A percentile compares a stretch with the other conserved stretches of the same genome.
phyloP scores from a whole-genome alignment of 2,888 invertebrate species.

The Tipula unca region DNA sequence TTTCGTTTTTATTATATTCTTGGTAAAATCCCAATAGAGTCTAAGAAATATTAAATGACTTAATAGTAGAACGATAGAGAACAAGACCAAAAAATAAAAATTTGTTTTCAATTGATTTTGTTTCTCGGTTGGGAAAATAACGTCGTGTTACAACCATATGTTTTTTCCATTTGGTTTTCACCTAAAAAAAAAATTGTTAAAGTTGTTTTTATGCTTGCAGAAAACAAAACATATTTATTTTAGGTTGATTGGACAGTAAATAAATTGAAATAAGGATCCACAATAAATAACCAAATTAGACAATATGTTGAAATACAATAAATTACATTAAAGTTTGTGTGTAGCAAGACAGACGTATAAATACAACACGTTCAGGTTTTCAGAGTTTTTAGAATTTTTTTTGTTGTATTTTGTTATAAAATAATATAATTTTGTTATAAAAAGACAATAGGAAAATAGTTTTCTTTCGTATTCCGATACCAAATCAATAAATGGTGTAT shows the following conservation, averaged over 20 bases:
- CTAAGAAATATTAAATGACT: neutral
- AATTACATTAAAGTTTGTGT: neutral
- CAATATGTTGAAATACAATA: neutral
- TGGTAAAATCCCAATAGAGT: neutral
- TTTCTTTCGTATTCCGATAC: too few species aligned
- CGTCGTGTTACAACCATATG: neutral
- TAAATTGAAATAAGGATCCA: neutral
- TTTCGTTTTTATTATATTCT: neutral
- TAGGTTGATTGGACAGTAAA: neutral
- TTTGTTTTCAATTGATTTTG: neutral
- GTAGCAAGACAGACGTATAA: neutral
- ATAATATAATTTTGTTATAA: too few species aligned
- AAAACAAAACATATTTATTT: neutral
- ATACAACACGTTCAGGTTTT: too few species aligned
- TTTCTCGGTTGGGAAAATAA: neutral
- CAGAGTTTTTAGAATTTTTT: too few species aligned
- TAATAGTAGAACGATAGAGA: neutral
- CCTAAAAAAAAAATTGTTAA: neutral
- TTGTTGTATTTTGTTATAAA: too few species aligned
- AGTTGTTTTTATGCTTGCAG: neutral
- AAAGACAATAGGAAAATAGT: too few species aligned
- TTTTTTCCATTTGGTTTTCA: neutral
- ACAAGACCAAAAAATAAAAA: neutral
- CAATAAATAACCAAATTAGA: slow-evolving; percentile 14
- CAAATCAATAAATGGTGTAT: too few species aligned